phyloP scores from a whole-genome alignment of 2,113 vertebrate species.

The Myotis brandtii region DNA sequence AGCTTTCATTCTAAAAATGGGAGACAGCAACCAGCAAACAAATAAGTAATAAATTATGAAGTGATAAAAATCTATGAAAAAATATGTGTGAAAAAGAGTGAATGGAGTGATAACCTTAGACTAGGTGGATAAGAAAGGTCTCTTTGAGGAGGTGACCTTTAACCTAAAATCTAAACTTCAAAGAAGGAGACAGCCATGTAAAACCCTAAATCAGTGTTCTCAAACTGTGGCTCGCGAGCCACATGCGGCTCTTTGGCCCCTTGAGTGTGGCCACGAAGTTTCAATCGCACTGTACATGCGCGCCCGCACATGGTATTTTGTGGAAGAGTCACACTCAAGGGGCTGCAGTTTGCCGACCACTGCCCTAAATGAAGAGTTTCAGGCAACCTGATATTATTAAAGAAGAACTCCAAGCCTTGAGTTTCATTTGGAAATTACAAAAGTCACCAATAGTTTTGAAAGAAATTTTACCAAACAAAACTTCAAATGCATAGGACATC shows the following conservation, averaged over 20 bases:
- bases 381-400: background rate
- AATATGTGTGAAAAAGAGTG: background rate
- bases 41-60: background rate
- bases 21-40: background rate
- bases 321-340: too few species aligned
- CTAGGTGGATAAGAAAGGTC: background rate
- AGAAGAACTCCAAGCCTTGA: background rate
- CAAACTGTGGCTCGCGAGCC: too few species aligned
- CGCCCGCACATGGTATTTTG: too few species aligned
- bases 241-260: too few species aligned
- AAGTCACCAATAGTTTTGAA: background rate
- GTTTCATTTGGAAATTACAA: background rate
- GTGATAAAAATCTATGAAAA: background rate
- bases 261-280: too few species aligned
- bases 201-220: background rate
- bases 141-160: background rate
- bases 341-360: too few species aligned
- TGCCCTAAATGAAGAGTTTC: background rate
- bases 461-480: background rate
- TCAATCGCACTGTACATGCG: too few species aligned
- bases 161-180: background rate
- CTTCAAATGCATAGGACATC: background rate
- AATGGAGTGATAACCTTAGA: background rate
- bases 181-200: background rate
- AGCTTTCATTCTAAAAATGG: background rate